Percentiles rank a stretch among this genome's conserved stretches.
These are phyloP conservation scores for Mechanitis messenoides DNA, from an alignment of 2,888 invertebrate genomes.

Conservation along the genomic window DNA sequence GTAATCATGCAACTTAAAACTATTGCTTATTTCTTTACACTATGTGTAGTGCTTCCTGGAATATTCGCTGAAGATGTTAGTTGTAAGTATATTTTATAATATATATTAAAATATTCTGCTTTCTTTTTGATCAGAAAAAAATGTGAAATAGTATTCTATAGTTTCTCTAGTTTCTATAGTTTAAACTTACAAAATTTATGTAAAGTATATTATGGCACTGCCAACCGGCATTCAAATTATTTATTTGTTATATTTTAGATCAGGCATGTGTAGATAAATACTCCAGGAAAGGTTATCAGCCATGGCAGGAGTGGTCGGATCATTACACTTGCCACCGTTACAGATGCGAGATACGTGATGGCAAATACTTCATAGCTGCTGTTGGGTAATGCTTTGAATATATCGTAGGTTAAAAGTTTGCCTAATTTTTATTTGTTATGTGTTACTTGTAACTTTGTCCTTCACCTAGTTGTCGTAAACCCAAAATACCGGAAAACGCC, in stretches of 20 bases:
- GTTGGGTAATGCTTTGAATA: constrained; percentile 51
- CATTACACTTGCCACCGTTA: constrained; percentile 71
- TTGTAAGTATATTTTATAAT: constrained; percentile 49
- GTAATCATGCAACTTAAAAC: constrained; percentile 47
- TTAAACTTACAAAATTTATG: too few species aligned
- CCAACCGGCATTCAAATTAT: too few species aligned
- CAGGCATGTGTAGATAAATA: constrained; percentile 73
- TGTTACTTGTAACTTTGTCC: constrained; percentile 26
- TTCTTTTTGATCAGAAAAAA: too few species aligned
- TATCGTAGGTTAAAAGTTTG: too few species aligned
- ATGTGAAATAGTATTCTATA: too few species aligned
- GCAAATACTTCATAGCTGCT: constrained; percentile 70
- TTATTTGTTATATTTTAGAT: constrained; percentile 41
- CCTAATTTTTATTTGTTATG: neutral
- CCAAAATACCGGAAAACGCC: constrained; percentile 71
- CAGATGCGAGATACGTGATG: constrained; percentile 68
- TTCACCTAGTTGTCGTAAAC: constrained; percentile 59
- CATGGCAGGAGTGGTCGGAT: constrained; percentile 73
- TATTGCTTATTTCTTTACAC: constrained; percentile 37
- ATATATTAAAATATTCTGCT: too few species aligned
- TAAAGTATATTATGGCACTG: too few species aligned
- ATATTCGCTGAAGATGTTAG: constrained; percentile 61
- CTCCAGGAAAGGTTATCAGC: constrained; percentile 71
- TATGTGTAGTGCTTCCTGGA: constrained; percentile 43
- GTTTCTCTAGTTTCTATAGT: too few species aligned